phyloP scores from a whole-genome alignment of 1,140 invertebrate genomes.

The Popillia japonica region DNA sequence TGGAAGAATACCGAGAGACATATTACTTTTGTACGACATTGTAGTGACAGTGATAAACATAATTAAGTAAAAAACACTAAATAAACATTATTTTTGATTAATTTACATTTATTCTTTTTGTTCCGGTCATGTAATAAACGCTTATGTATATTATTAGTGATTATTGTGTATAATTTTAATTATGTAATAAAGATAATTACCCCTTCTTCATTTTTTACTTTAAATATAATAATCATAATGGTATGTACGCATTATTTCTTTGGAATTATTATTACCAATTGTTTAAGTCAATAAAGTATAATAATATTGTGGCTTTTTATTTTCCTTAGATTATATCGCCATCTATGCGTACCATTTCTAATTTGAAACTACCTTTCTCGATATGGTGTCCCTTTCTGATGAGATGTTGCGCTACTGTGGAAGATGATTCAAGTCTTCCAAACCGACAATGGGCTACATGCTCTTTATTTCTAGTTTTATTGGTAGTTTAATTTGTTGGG shows the following conservation, averaged over 20 bases:
- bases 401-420: too few relatives aligned
- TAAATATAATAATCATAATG: constrained; percentile 21
- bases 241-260: not conserved
- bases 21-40: not conserved
- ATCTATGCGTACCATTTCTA: too few relatives aligned
- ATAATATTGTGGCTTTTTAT: not conserved
- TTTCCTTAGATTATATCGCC: too few relatives aligned
- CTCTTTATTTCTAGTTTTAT: too few relatives aligned
- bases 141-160: constrained; percentile 13
- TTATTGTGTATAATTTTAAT: constrained; percentile 2
- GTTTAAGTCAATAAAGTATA: constrained; percentile 19
- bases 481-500: too few relatives aligned
- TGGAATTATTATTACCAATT: constrained; percentile 5
- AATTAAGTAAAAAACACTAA: not conserved
- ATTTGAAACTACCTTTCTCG: too few relatives aligned
- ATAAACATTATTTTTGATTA: not conserved
- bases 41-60: not conserved
- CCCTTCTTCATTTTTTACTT: constrained; percentile 5
- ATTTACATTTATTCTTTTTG: constrained; percentile 17
- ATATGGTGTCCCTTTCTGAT: too few relatives aligned
- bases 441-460: too few relatives aligned
- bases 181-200: not conserved
- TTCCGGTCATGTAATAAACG: constrained; percentile 4
- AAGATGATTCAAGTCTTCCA: too few relatives aligned
- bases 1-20: not conserved